Percentiles rank a stretch among this genome's conserved stretches.
phyloP scores from a whole-genome alignment of 2,797 vertebrate species.

The Brachyrhaphis roseni region DNA sequence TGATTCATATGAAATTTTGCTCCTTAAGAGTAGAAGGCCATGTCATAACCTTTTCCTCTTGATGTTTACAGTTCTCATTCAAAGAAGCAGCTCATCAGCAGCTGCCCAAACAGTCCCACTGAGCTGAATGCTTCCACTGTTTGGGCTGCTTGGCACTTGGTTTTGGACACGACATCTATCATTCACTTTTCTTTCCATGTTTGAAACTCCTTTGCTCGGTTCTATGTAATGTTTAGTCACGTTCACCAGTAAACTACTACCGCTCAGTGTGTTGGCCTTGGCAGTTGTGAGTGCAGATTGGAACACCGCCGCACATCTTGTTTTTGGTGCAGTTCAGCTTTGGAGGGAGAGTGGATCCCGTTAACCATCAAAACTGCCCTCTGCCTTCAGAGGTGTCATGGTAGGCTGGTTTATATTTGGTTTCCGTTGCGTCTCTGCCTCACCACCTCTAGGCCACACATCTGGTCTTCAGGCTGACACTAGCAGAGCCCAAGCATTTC shows the following conservation, averaged over 20 bases:
- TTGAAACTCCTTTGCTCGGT: conserved; percentile 53
- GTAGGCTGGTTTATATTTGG: conserved; percentile 74
- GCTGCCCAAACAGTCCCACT: conserved; percentile 77
- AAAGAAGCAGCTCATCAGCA: conserved; percentile 73
- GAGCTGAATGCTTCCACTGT: conserved; percentile 78
- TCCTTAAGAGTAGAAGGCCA: conserved; percentile 48
- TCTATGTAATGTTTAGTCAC: conserved; percentile 55
- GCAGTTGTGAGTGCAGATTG: conserved; percentile 37
- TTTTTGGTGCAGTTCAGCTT: conserved; percentile 41
- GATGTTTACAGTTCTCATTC: conserved; percentile 76
- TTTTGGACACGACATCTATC: conserved; percentile 73
- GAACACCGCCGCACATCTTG: conserved; percentile 46
- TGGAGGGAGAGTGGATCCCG: conserved; percentile 40
- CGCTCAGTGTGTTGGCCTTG: conserved; percentile 27
- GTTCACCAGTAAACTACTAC: conserved; percentile 47
- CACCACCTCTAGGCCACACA: conserved; percentile 79
- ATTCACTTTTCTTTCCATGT: conserved; percentile 69
- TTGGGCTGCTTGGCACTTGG: conserved; percentile 67
- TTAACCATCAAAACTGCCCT: conserved; percentile 59
- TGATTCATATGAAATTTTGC: conserved; percentile 56
- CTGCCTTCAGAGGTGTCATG: conserved; percentile 70
- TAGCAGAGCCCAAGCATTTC: conserved; percentile 82
- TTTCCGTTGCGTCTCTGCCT: conserved; percentile 75
- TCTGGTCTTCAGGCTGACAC: conserved; percentile 80
- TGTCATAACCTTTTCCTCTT: conserved; percentile 65